Percentiles rank a stretch among this genome's conserved stretches.
These are phyloP conservation scores for Glyptemys insculpta DNA, from an alignment of 2,797 vertebrate species.

Conservation along the genomic window DNA sequence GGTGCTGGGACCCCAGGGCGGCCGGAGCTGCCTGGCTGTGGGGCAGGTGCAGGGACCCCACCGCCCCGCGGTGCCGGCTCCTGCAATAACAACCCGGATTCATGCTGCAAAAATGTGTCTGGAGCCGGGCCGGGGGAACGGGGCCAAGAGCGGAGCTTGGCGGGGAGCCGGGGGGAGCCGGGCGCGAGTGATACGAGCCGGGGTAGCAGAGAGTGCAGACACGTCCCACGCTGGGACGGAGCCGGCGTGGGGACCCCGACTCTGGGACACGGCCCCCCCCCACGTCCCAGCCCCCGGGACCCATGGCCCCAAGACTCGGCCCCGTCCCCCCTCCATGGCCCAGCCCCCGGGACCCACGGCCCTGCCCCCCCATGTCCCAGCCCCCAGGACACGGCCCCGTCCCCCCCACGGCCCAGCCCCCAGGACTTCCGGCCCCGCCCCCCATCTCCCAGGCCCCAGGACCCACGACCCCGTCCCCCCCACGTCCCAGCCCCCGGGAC, in stretches of 20 bases:
- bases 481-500: neutral
- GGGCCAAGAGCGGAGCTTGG: neutral
- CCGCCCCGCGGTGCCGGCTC: no score
- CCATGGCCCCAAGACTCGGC: no score
- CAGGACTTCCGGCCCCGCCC: no score
- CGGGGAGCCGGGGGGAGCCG: neutral
- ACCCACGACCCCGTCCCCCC: neutral
- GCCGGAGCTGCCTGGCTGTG: no score
- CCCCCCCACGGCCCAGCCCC: neutral
- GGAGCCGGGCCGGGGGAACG: neutral
- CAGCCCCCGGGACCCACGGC: no score
- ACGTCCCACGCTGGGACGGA: neutral
- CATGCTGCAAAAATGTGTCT: no score
- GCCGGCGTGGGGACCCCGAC: neutral
- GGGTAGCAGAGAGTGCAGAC: neutral
- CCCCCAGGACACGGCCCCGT: no score
- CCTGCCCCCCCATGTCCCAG: neutral
- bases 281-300: no score
- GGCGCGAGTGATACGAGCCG: conserved; percentile 40
- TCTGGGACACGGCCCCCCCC: neutral
- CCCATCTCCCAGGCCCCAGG: no score
- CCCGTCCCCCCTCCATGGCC: no score
- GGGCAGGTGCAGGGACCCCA: no score
- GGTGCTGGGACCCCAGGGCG: neutral
- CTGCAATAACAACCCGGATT: no score